Evolutionary conservation across 2,797 vertebrate species (phyloP).

Genomic region (Sebastes vulpes): DNA sequence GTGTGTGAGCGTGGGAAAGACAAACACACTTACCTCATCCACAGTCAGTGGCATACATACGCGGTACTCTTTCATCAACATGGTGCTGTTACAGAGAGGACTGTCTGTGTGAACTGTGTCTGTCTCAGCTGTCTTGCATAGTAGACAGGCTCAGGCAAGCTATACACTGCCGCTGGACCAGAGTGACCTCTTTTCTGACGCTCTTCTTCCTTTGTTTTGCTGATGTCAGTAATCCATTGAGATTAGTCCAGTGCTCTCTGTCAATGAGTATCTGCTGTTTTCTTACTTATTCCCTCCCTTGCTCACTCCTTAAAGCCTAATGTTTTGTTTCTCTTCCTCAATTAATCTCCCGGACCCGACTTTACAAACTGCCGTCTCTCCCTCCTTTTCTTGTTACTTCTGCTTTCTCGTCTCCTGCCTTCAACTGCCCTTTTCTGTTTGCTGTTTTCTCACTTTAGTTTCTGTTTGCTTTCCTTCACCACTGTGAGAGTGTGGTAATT

Average conservation of each 20-base stretch:
- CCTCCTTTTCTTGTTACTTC: conserved; percentile 26
- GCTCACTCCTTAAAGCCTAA: conserved; percentile 4
- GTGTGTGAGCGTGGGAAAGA: conserved; percentile 52
- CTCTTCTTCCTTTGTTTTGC: conserved; percentile 59
- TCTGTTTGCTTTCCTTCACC: conserved; percentile 42
- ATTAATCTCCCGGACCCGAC: conserved; percentile 39
- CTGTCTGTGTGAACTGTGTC: conserved; percentile 12
- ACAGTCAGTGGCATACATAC: conserved; percentile 96
- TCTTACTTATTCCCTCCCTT: conserved; percentile 8
- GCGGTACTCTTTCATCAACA: conserved; percentile 95
- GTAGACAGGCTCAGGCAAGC: conserved; percentile 37
- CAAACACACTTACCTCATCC: conserved; percentile 90
- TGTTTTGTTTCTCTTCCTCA: conserved; percentile 43
- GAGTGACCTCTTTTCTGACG: conserved; percentile 59
- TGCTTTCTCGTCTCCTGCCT: conserved; percentile 32
- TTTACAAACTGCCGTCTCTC: conserved; percentile 31
- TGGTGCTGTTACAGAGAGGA: conserved; percentile 65
- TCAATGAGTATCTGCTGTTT: conserved; percentile 59
- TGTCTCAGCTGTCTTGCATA: conserved; percentile 36
- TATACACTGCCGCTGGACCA: conserved; percentile 21
- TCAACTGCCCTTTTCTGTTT: conserved; percentile 23
- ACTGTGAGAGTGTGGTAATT: conserved; percentile 40
- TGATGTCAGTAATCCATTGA: conserved; percentile 66
- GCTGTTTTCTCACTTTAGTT: conserved; percentile 19
- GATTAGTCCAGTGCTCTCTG: conserved; percentile 59